Conservation (phyloP, 2,888 invertebrate species). For the Anodontia alba region DNA sequence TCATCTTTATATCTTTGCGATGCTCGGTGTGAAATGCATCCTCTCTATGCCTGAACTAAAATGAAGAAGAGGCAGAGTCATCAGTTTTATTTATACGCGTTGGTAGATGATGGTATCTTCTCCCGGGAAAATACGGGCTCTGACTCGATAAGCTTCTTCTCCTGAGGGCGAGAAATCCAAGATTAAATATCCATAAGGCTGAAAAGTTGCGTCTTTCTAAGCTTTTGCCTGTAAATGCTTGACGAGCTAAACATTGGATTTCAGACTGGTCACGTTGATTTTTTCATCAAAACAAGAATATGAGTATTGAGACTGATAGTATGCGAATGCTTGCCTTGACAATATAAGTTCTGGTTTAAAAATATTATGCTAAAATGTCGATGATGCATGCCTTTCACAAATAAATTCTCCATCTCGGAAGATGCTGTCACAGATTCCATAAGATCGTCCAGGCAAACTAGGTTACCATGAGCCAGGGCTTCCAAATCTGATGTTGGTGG, state of each 20-base stretch:
- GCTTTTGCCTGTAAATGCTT: slow-evolving; percentile 51
- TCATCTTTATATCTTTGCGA: slow-evolving; percentile 17
- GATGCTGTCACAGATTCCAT: slow-evolving; percentile 53
- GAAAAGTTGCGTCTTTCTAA: slow-evolving; percentile 47
- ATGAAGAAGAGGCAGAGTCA: too few species aligned
- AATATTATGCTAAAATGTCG: slow-evolving; percentile 42
- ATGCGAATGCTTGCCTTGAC: slow-evolving; percentile 41
- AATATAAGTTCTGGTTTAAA: slow-evolving; percentile 54
- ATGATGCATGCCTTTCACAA: slow-evolving; percentile 57
- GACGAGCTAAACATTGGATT: slow-evolving; percentile 45
- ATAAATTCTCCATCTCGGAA: slow-evolving; percentile 44
- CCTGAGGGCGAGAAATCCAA: slow-evolving; percentile 41
- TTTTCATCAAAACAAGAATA: slow-evolving; percentile 25
- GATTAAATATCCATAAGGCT: slow-evolving; percentile 51
- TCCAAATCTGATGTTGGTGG: slow-evolving; percentile 31
- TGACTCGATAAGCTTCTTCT: slow-evolving; percentile 35
- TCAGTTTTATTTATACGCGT: neutral
- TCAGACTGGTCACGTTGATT: slow-evolving; percentile 42
- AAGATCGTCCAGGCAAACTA: slow-evolving; percentile 44
- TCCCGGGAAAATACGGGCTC: slow-evolving; percentile 38
- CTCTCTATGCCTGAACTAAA: too few species aligned
- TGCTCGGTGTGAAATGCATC: too few species aligned
- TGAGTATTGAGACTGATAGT: slow-evolving; percentile 51
- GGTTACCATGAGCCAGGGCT: slow-evolving; percentile 27
- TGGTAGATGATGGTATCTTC: neutral